Evolutionary conservation across 53 echinoderm and acorn worm species (phyloP).

Genomic region (Mesocentrotus franciscanus): DNA sequence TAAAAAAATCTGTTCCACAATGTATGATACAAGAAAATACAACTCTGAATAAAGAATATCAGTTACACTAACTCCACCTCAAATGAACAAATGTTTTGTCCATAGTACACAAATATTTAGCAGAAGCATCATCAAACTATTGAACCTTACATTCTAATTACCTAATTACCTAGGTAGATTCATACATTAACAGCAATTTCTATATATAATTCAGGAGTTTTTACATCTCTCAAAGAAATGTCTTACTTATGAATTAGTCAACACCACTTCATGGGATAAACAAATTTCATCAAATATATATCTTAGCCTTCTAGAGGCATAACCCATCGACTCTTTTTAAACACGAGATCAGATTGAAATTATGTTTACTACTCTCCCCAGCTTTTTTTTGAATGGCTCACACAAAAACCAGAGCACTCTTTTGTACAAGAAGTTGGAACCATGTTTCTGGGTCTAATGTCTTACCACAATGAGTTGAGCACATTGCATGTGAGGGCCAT

Average conservation of each 20-base stretch:
- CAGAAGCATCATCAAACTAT: too few species aligned
- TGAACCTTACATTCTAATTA: too few species aligned
- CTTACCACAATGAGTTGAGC: constrained; percentile 91
- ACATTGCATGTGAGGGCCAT: constrained; percentile 86
- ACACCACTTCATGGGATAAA: background rate
- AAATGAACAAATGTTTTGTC: background rate
- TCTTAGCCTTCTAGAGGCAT: background rate
- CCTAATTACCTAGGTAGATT: too few species aligned
- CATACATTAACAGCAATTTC: too few species aligned
- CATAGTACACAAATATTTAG: background rate
- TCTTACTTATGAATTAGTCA: too few species aligned
- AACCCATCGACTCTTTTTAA: background rate
- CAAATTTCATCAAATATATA: background rate
- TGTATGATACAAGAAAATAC: background rate
- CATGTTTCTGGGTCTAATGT: background rate
- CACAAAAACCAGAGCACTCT: background rate
- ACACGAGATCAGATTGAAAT: background rate
- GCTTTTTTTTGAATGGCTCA: too few species aligned
- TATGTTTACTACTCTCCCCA: background rate
- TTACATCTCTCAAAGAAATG: too few species aligned
- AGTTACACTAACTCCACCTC: background rate
- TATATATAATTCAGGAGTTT: too few species aligned
- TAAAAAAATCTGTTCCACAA: background rate
- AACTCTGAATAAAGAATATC: background rate
- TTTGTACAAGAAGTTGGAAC: background rate